Base-by-base conservation (phyloP, 1,140 invertebrate genomes). In the Bombus pascuorum region DNA sequence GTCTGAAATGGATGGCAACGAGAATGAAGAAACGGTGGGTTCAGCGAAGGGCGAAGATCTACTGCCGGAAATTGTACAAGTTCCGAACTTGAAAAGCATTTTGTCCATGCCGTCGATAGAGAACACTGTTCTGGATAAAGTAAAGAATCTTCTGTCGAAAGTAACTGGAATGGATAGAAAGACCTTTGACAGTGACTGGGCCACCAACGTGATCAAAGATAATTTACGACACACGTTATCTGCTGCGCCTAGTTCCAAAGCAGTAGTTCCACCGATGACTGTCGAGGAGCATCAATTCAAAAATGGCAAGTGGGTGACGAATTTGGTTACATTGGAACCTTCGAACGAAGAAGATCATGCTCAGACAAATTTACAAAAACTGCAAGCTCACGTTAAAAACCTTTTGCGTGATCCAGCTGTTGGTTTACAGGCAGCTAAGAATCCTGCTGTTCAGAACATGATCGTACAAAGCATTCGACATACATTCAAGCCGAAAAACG, bases 391-490 rank as follows among this genome's bases (percentile, higher is more conserved):
- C 8, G 82, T 93, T 8, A 81, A 80, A 37, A 83, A 86, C 13
- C 81, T 94, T 42, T 59, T 94, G 25, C 87, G 82, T 10, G 82
- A 83, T 44, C 88, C 92, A 28, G 85, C 77, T 28, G 62, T 94
- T 6, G 81, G 81, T n/a, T 53, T 89, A 34, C 72, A 93, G 44
- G 81, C 81, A 8, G 86, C 83, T 1, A 86, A 70, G 12, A 65
- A 92, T 4, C 86, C 82, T 0, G 37, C 90, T 1, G 85, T 93
- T 1, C 90, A 91, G 65, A 94, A 92, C 59, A 90, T 94, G 22
- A 93, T 94, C 5, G 85, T 94, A 0, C 86, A 93, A 68, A 89
- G 92, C 34, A 53, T 93, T 1, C 91, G 89, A 66, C 82, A 90
- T 71, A 78, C 53, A 4, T 87, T 94, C 3, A 78, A 82, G 32